Base-by-base conservation (phyloP, 1,140 invertebrate genomes). In the Sminthurinus signatus region DNA sequence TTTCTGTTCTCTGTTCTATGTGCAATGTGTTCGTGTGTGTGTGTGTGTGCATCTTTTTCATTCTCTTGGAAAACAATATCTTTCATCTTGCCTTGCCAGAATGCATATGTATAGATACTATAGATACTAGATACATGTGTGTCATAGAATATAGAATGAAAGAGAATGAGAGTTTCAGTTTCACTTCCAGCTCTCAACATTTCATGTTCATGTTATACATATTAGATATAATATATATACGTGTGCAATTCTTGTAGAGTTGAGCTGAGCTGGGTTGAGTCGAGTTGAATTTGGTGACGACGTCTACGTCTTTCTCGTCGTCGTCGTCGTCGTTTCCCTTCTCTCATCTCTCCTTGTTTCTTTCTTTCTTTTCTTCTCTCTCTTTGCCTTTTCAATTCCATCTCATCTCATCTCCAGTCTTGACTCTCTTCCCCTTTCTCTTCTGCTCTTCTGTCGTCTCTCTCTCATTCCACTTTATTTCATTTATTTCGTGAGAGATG, bases 391-490 rank as follows among this genome's bases (percentile, higher is more conserved):
- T 46, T 46, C 21, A 17, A 36, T 36, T 36, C 32, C 56, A 28
- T 58, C 56, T 58, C 56, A 43, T 58, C 43, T 58, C 56, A 42
- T 21, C 56, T 58, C 56, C 43, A 43, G 19, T 51, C 51, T 62
- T 42, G 28, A 52, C 32, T 51, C 60, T 54, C 60, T 51, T 12
- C 19, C 46, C 39, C 21, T 52, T 5, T 29, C 23, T 27, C 50
- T 27, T 52, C 50, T 52, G 14, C 8, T 15, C 50, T 5, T 29
- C 8, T 29, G 5, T 19, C 50, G 25, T 28, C 23, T 29, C 28
- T 19, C 27, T 25, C 23, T 52, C 50, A 52, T 52, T 52, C 27
- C 50, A 52, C 50, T 52, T 52, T 25, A 52, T 52, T 52, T 25
- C 50, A 52, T 52, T 52, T 52, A 52, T 52, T 52, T 52, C 25